Conservation (phyloP, 2,797 vertebrate genomes). For the Cossypha caffra region DNA sequence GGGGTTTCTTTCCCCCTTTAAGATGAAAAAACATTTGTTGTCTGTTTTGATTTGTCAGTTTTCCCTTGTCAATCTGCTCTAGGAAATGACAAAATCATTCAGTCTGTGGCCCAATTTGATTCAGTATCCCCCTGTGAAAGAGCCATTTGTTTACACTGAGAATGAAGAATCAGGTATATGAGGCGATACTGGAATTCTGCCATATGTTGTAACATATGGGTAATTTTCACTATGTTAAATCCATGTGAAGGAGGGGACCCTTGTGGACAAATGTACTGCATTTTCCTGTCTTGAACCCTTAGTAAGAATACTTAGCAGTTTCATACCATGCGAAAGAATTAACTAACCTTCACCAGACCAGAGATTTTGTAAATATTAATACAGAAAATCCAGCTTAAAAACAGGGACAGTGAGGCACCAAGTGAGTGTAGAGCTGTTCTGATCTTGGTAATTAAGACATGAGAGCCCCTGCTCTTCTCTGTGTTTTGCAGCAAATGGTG, state of each 20-base stretch:
- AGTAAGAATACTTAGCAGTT: not conserved
- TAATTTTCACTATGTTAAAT: conserved; percentile 18
- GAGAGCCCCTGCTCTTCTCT: not conserved
- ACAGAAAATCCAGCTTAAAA: not conserved
- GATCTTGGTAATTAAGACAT: not conserved
- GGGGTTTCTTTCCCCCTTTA: no score
- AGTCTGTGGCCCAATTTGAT: conserved; percentile 28
- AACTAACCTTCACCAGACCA: not conserved
- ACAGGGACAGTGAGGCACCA: not conserved
- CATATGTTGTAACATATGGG: conserved; percentile 60
- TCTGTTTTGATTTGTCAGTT: not conserved
- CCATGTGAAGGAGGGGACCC: not conserved
- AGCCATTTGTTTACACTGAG: conserved; percentile 5
- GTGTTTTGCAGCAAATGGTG: not conserved
- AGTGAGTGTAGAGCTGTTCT: not conserved
- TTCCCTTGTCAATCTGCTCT: not conserved
- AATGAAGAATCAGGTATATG: conserved; percentile 25
- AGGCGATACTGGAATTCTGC: conserved; percentile 26
- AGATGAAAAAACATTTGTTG: not conserved
- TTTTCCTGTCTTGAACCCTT: not conserved
- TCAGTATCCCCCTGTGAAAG: conserved; percentile 23
- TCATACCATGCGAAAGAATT: not conserved
- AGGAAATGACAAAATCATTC: not conserved
- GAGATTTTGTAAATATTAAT: not conserved
- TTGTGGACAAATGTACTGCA: not conserved